Conservation (phyloP, 2,797 vertebrate genomes). For the Mormyrops attenuatus region DNA sequence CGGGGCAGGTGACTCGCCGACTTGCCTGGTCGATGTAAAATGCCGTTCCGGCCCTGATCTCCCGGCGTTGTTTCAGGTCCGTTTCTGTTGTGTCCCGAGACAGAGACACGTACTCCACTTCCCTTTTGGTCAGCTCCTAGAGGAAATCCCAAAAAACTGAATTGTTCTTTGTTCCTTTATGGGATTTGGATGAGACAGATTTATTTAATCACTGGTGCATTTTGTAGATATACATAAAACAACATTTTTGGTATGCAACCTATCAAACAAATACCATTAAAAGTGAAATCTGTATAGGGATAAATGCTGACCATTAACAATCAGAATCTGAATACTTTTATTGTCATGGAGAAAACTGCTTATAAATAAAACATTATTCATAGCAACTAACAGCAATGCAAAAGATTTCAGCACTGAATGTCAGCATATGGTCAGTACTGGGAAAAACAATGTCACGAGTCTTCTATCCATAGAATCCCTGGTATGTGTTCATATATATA, state of each 20-base stretch:
- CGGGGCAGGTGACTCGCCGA: neutral
- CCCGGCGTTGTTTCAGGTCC: slow-evolving; percentile 91
- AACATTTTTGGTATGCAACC: neutral
- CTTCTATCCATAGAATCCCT: neutral
- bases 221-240: neutral
- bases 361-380: neutral
- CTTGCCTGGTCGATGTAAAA: slow-evolving; percentile 94
- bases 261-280: neutral
- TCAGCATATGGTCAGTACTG: neutral
- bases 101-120: slow-evolving; percentile 87
- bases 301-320: neutral
- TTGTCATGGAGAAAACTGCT: neutral
- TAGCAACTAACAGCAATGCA: neutral
- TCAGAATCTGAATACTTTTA: neutral
- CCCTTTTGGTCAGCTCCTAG: slow-evolving; percentile 86
- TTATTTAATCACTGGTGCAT: neutral
- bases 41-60: slow-evolving; percentile 85
- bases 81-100: slow-evolving; percentile 94
- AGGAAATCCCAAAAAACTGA: slow-evolving; percentile 60
- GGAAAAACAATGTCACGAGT: neutral
- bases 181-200: neutral
- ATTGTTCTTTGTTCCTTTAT: neutral
- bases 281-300: neutral
- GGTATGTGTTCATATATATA: neutral
- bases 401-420: neutral